phyloP scores from a whole-genome alignment of 2,113 vertebrate genomes.

The Agelaius tricolor region DNA sequence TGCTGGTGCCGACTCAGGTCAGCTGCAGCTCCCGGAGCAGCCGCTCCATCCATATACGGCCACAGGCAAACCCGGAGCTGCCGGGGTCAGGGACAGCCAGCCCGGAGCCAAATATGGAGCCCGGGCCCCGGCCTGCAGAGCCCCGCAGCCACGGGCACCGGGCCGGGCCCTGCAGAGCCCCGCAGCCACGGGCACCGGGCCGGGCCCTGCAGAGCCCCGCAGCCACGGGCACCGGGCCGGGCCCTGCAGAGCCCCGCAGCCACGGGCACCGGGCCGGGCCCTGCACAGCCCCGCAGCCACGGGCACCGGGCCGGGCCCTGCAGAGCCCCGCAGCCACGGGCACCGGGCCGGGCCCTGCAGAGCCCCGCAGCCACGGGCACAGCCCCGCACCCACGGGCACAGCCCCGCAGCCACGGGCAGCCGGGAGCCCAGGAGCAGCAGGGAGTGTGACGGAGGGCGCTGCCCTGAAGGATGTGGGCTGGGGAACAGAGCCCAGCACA shows the following conservation, averaged over 20 bases:
- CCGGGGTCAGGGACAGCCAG: conserved; percentile 25
- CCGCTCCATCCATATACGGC: conserved; percentile 72
- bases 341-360: background rate
- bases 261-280: background rate
- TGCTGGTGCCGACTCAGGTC: conserved; percentile 27
- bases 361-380: background rate
- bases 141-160: background rate
- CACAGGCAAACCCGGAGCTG: background rate
- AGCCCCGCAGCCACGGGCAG: background rate
- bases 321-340: background rate
- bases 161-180: background rate
- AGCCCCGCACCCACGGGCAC: background rate
- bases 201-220: background rate
- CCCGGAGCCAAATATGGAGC: conserved; percentile 81
- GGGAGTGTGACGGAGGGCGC: background rate
- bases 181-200: background rate
- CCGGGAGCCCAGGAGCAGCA: background rate
- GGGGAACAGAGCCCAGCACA: background rate
- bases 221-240: background rate
- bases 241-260: background rate
- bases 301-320: background rate
- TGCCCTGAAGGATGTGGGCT: background rate
- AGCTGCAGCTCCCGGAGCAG: background rate
- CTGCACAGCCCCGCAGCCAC: background rate
- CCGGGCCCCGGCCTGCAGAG: background rate